Evolutionary conservation across 2,888 invertebrate genomes (phyloP).

Genomic region (Phoenoteleia sp.): DNA sequence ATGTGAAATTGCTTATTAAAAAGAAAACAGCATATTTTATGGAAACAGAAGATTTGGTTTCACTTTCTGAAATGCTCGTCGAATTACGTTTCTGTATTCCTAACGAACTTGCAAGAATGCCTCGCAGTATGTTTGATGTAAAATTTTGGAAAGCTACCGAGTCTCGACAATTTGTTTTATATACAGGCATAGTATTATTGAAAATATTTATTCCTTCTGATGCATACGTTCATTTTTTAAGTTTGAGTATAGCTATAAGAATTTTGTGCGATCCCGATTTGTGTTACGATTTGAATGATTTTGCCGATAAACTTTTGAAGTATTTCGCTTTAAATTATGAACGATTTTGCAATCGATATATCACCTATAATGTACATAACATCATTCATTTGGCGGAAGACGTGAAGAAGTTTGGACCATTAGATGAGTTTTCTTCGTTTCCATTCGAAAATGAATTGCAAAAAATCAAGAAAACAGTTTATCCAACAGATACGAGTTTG

Average conservation of each 20-base stretch:
- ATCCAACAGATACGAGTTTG: neutral
- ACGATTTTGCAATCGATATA: neutral
- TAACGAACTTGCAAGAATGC: neutral
- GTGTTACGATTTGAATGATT: too few relatives aligned
- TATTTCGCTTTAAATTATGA: neutral
- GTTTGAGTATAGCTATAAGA: neutral
- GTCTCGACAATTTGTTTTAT: neutral
- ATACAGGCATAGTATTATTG: neutral
- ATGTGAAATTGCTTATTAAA: neutral
- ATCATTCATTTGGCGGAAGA: too few relatives aligned
- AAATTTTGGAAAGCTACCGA: constrained; percentile 10
- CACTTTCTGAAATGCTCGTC: neutral
- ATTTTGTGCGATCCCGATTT: too few relatives aligned
- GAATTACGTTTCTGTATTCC: neutral
- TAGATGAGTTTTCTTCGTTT: neutral
- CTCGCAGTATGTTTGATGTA: too few relatives aligned
- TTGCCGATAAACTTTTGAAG: too few relatives aligned
- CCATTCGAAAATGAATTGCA: neutral
- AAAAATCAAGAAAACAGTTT: neutral
- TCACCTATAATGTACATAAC: neutral
- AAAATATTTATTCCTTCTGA: neutral
- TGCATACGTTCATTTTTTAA: neutral
- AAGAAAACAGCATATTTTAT: neutral
- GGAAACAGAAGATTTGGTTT: neutral
- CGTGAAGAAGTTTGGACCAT: neutral